Evolutionary conservation across 2,113 vertebrate species (phyloP), one percentile per base, ranked within the genome.

Genomic region (Pangasianodon gigas): DNA sequence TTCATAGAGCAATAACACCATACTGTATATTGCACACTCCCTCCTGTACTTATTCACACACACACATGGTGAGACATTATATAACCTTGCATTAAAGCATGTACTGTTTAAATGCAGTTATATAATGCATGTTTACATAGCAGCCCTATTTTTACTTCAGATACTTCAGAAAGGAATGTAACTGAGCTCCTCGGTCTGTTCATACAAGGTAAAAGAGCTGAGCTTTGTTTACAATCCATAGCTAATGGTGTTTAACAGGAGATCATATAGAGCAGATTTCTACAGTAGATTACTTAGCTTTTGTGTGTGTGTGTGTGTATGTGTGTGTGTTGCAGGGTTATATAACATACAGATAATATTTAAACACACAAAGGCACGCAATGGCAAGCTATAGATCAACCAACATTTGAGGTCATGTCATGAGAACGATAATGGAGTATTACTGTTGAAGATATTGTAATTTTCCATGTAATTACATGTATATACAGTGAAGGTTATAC

Each of bases 61-160:
- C 21, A 18, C 51, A 56, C 18, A 80, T n/a, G n/a, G n/a, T n/a
- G n/a, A n/a, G n/a, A n/a, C 10, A 84, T 84, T 84, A 46, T 60
- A 62, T 84, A 87, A 87, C 69, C 2, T 77, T 58, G 69, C 85
- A 77, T 75, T 87, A 75, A 75, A 87, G 51, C 81, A 44, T 84
- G 56, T 62, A 84, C 37, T 84, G 82, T 62, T 84, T 44, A 87
- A 86, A 88, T 88, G 91, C 69, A 77, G 32, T 75, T 87, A 84
- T 44, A 60, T 87, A 54, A 87, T 0, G 21, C 10, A 87, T 87
- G 85, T 77, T 87, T 75, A 58, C 69, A 75, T 87, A 75, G 51
- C 69, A 58, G 51, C 18, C 9, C 85, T 75, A 58, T 75, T 58
- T 74, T 56, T 87, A 41, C 21, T 87, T 75, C 54, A 26, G 24